Conservation (phyloP, 92 coral and sea anemone species). For the Muricea muricata region DNA sequence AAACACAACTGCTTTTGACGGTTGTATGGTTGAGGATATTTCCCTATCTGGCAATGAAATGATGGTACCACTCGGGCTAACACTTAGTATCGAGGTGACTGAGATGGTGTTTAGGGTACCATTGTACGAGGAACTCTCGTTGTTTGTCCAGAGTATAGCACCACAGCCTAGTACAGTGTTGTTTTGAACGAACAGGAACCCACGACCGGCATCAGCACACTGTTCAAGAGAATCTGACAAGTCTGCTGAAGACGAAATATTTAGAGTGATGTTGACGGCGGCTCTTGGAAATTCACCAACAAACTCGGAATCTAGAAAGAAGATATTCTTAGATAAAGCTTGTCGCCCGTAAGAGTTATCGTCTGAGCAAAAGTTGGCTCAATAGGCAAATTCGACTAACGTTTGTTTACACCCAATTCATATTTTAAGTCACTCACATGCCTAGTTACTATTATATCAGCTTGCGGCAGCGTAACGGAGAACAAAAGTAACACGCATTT, state of each 20-base stretch:
- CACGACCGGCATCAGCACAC: constrained; percentile 9
- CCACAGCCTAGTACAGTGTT: constrained; percentile 39
- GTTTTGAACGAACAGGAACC: constrained; percentile 1
- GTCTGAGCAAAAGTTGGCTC: background rate
- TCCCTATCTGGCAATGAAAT: background rate
- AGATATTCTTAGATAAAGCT: background rate
- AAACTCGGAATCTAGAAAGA: background rate
- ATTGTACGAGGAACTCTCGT: background rate
- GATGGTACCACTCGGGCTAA: background rate
- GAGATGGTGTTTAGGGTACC: background rate
- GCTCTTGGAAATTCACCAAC: background rate
- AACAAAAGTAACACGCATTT: no score
- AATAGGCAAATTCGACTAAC: no score
- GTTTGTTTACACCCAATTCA: no score
- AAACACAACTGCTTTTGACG: no score
- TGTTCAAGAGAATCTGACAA: background rate
- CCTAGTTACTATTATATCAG: no score
- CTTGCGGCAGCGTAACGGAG: no score
- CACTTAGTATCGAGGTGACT: background rate
- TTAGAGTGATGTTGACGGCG: constrained; percentile 9
- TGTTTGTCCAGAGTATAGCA: constrained; percentile 3
- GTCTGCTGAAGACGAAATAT: constrained; percentile 2
- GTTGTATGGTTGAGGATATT: no score
- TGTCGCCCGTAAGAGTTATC: background rate
- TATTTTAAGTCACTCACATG: no score